phyloP scores from a whole-genome alignment of 2,113 vertebrate species.

The Neolamprologus sp. region DNA sequence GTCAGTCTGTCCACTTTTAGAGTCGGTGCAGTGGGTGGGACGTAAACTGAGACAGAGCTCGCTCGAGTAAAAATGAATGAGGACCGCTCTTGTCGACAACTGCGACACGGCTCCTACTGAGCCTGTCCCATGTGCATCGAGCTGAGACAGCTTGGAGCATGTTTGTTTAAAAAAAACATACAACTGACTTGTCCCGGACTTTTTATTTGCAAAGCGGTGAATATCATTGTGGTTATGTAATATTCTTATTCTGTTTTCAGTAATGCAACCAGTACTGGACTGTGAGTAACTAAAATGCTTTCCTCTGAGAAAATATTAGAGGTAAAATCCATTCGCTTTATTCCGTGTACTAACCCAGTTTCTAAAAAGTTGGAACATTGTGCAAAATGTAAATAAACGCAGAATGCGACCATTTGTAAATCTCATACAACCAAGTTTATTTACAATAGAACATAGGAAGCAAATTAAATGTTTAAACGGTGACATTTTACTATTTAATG shows the following conservation, averaged over 20 bases:
- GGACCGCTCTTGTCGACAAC: constrained; percentile 22
- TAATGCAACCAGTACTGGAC: neutral
- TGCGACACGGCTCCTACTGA: constrained; percentile 24
- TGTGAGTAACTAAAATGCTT: neutral
- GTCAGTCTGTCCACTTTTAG: constrained; percentile 45
- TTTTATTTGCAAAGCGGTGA: neutral
- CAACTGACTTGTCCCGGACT: neutral
- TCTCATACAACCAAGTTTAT: neutral
- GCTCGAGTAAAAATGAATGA: neutral
- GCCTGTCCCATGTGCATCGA: constrained; percentile 10
- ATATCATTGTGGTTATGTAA: neutral
- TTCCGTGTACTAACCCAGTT: neutral
- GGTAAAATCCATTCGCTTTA: neutral
- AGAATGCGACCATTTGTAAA: neutral
- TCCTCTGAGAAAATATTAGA: neutral
- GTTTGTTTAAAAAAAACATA: constrained; percentile 17
- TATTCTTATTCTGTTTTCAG: neutral
- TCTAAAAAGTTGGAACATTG: neutral
- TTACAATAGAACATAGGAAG: neutral
- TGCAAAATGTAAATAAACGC: neutral
- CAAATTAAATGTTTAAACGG: neutral
- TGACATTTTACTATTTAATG: neutral
- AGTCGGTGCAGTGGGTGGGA: neutral
- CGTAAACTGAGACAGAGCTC: neutral
- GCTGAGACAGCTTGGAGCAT: neutral